A percentile compares a stretch with the other conserved stretches of the same genome.
Conservation (phyloP, 2,113 vertebrate species). For the Tetrao urogallus region DNA sequence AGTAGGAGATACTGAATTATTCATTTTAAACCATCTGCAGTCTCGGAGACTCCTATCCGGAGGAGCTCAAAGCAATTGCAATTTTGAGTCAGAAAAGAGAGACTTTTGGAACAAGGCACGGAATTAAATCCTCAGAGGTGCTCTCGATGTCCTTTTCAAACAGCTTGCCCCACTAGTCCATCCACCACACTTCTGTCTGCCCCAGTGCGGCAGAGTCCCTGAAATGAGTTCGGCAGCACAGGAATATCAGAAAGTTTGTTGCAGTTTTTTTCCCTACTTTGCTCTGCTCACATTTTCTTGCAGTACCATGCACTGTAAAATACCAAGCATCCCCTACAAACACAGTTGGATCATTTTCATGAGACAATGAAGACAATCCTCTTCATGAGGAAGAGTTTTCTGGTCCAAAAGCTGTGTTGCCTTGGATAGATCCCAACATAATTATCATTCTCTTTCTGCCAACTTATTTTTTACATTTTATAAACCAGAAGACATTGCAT, state of each 20-base stretch:
- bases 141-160: background rate
- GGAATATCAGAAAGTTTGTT: background rate
- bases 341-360: too few relatives aligned
- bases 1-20: constrained; percentile 51
- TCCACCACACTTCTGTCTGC: fast-evolving
- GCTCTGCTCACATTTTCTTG: background rate
- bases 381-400: background rate
- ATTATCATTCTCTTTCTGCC: background rate
- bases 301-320: fast-evolving
- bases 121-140: background rate
- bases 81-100: background rate
- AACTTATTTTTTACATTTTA: fast-evolving
- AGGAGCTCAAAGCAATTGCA: background rate
- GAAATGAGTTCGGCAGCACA: fast-evolving
- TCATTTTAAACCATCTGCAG: constrained; percentile 32
- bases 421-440: background rate
- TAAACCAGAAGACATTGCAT: background rate
- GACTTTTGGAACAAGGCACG: background rate
- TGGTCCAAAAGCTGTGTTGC: background rate
- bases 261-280: background rate
- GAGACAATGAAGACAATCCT: too few relatives aligned
- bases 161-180: fast-evolving
- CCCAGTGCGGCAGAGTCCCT: fast-evolving
- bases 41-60: background rate
- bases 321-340: fast-evolving